phyloP scores from a whole-genome alignment of 2,888 invertebrate species.

The Catocala sponsa region DNA sequence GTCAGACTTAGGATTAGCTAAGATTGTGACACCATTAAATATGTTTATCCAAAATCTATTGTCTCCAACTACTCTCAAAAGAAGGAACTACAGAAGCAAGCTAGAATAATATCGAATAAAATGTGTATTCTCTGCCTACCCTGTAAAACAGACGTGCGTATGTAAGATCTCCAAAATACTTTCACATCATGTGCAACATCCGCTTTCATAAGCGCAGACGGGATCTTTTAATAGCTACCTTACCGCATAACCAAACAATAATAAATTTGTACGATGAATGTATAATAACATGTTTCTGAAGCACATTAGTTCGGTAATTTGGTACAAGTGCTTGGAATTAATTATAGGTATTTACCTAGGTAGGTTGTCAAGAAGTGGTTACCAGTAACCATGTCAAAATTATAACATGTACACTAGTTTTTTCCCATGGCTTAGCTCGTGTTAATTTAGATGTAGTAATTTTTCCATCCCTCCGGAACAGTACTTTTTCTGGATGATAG shows the following conservation, averaged over 20 bases:
- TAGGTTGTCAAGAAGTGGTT: constrained; percentile 36
- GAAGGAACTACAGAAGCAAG: too few relatives aligned
- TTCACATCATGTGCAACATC: constrained; percentile 17
- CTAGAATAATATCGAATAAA: too few relatives aligned
- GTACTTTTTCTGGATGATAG: too few relatives aligned
- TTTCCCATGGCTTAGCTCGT: background rate
- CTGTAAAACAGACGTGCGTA: too few relatives aligned
- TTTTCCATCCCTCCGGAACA: too few relatives aligned
- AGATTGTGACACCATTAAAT: too few relatives aligned
- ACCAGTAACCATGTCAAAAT: constrained; percentile 20
- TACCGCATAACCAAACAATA: constrained; percentile 23
- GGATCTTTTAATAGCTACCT: constrained; percentile 27
- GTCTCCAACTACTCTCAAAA: too few relatives aligned
- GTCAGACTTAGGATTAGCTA: too few relatives aligned
- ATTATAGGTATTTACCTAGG: constrained; percentile 42
- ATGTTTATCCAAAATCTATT: too few relatives aligned
- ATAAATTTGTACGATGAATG: constrained; percentile 14
- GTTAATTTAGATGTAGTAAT: background rate
- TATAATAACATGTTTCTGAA: constrained; percentile 27
- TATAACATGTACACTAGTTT: background rate
- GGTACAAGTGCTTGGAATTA: constrained; percentile 43
- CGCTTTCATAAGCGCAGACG: constrained; percentile 22
- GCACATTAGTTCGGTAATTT: constrained; percentile 16
- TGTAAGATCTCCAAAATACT: background rate
- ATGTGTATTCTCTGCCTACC: too few relatives aligned